These are phyloP conservation scores for Drosophila seguyi DNA, from an alignment of 1,140 invertebrate species.

Conservation along the genomic window DNA sequence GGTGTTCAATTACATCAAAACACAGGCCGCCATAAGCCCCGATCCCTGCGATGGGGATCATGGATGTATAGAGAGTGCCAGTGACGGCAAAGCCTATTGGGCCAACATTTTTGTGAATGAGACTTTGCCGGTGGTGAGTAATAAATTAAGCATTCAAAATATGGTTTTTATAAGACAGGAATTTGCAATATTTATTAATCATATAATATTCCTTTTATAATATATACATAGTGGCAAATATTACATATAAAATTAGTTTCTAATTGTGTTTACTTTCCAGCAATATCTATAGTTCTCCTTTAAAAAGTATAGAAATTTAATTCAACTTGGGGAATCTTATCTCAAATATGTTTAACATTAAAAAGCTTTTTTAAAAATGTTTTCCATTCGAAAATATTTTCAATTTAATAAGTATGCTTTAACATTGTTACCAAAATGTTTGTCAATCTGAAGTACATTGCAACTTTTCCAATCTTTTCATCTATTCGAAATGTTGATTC, in stretches of 20 bases:
- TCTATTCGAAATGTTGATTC: not conserved
- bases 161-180: not conserved
- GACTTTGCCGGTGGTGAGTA: conserved; percentile 73
- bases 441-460: no score
- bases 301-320: not conserved
- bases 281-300: not conserved
- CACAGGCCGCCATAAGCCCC: conserved; percentile 67
- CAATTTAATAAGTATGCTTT: no score
- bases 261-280: not conserved
- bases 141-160: not conserved
- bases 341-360: not conserved
- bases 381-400: not conserved
- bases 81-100: conserved; percentile 71
- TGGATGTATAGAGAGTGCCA: conserved; percentile 61
- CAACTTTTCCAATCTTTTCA: not conserved
- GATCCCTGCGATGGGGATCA: conserved; percentile 79
- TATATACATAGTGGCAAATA: no score
- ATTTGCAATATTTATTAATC: no score
- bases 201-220: not conserved
- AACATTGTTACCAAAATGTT: no score
- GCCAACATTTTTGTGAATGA: conserved; percentile 70
- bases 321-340: not conserved
- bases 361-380: not conserved
- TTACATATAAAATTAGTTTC: not conserved
- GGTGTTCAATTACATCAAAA: conserved; percentile 73